These are phyloP conservation scores for Tridacna gigas DNA, from an alignment of 2,888 invertebrate species.

Conservation along the genomic window DNA sequence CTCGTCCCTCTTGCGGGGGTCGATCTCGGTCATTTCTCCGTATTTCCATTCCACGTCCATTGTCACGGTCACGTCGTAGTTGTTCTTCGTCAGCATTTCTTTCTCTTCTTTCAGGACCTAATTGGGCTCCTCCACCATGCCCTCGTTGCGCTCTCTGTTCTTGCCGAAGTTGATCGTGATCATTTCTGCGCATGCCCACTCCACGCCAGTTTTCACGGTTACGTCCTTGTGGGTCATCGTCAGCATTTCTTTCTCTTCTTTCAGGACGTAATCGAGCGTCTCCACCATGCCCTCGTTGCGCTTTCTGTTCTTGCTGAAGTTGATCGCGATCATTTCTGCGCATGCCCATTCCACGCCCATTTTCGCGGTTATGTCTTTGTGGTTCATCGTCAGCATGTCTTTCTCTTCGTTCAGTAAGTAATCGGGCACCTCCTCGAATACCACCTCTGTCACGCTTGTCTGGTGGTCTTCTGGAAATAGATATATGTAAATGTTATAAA, in stretches of 20 bases:
- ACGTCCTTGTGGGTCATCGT: neutral
- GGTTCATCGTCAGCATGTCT: neutral
- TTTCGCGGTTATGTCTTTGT: neutral
- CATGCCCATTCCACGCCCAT: neutral
- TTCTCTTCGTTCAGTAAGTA: neutral
- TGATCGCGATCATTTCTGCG: neutral
- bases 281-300: neutral
- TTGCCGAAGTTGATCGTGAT: neutral
- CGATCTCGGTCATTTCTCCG: neutral
- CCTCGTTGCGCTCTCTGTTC: neutral
- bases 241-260: neutral
- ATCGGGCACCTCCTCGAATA: neutral
- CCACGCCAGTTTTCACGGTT: constrained; percentile 41
- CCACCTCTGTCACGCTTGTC: neutral
- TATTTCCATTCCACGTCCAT: neutral
- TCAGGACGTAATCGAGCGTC: neutral
- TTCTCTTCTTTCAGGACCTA: neutral
- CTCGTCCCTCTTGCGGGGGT: neutral
- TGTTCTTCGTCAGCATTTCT: neutral
- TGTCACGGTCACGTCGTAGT: neutral
- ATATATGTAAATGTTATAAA: too few species aligned
- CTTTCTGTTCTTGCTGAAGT: neutral
- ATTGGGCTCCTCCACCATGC: neutral
- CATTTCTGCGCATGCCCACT: neutral
- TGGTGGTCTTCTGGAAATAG: neutral